phyloP scores from a whole-genome alignment of 1,140 invertebrate genomes.

The Eufriesea mexicana region DNA sequence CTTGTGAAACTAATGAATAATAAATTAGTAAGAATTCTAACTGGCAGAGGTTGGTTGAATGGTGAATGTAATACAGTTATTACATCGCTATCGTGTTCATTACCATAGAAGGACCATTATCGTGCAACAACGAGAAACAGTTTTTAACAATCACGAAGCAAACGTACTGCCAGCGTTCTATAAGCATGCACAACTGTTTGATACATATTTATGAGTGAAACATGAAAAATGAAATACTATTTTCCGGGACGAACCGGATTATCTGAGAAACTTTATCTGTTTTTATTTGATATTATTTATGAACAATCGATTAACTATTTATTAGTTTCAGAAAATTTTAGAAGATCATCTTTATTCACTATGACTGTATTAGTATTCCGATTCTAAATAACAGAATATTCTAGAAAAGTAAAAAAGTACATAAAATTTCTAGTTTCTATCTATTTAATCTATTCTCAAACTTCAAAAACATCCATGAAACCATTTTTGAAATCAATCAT shows the following conservation, averaged over 20 bases:
- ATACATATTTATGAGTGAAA: slow-evolving; percentile 40
- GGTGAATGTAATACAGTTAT: slow-evolving; percentile 16
- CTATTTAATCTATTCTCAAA: too few relatives aligned
- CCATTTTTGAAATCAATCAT: too few relatives aligned
- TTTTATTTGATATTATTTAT: background rate
- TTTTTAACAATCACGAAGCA: background rate
- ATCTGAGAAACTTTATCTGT: background rate
- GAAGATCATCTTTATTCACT: background rate
- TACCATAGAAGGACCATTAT: slow-evolving; percentile 43
- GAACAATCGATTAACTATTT: background rate
- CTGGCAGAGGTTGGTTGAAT: background rate
- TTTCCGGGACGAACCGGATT: slow-evolving; percentile 1
- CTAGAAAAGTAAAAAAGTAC: too few relatives aligned
- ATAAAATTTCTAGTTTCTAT: too few relatives aligned
- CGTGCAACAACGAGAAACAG: slow-evolving; percentile 24
- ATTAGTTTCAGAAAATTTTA: background rate
- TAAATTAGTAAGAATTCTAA: slow-evolving; percentile 28
- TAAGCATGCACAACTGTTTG: slow-evolving; percentile 14
- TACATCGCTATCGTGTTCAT: slow-evolving; percentile 22
- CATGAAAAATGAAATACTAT: slow-evolving; percentile 34
- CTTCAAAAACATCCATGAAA: too few relatives aligned
- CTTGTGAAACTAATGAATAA: slow-evolving; percentile 30
- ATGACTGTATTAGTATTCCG: too few relatives aligned
- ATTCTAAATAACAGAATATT: too few relatives aligned
- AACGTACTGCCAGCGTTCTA: slow-evolving; percentile 4